Evolutionary conservation across 2,888 invertebrate species (phyloP).

Genomic region (Crioceris asparagi): DNA sequence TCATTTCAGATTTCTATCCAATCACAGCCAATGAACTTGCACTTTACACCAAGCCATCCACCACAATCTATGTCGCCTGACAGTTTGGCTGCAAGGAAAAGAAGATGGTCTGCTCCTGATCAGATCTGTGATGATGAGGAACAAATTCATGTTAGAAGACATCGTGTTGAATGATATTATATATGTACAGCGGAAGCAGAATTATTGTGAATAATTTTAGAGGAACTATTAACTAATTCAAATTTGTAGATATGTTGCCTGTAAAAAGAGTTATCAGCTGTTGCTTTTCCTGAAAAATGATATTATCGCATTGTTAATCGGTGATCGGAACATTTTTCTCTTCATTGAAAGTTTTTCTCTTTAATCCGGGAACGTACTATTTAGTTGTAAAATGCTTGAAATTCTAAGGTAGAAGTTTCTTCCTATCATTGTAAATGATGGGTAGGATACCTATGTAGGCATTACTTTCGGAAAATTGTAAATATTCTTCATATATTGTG

Average conservation of each 20-base stretch:
- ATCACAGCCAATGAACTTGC: slow-evolving; percentile 24
- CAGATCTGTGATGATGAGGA: slow-evolving; percentile 38
- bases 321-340: slow-evolving; percentile 8
- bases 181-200: slow-evolving; percentile 14
- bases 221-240: slow-evolving; percentile 17
- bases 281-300: slow-evolving; percentile 17
- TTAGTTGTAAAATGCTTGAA: no score
- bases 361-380: no score
- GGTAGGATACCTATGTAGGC: no score
- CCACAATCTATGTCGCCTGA: slow-evolving; percentile 19
- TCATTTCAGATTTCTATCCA: slow-evolving; percentile 10
- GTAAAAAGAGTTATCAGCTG: slow-evolving; percentile 18
- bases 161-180: slow-evolving; percentile 18
- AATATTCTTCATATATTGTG: no score
- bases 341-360: no score
- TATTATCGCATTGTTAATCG: slow-evolving; percentile 17
- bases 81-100: slow-evolving; percentile 26
- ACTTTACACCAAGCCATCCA: slow-evolving; percentile 18
- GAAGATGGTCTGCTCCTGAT: slow-evolving; percentile 44
- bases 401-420: no score
- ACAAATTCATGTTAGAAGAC: slow-evolving; percentile 17
- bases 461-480: no score
- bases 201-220: slow-evolving; percentile 15
- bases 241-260: slow-evolving; percentile 17
- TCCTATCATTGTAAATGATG: no score